Percentiles rank a stretch among this genome's conserved stretches.
phyloP scores from a whole-genome alignment of 2,797 vertebrate species.

The Phalanger gymnotis region DNA sequence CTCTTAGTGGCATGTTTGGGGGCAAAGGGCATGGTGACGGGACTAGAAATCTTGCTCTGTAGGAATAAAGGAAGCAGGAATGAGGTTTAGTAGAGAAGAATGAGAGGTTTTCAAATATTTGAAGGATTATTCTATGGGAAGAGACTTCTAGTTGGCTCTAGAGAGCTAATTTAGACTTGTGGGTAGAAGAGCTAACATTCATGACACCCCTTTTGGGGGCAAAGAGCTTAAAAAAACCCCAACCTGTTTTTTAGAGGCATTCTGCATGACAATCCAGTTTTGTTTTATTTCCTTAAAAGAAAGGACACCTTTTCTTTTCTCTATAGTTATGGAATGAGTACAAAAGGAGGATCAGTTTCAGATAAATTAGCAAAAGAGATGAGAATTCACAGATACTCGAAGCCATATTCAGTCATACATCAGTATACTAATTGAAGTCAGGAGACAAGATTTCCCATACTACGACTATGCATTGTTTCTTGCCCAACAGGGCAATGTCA shows the following conservation, averaged over 20 bases:
- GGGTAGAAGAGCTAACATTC: neutral
- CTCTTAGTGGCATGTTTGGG: neutral
- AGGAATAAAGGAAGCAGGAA: neutral
- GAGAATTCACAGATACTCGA: neutral
- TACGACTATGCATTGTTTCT: neutral
- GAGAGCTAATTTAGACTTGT: neutral
- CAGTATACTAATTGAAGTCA: neutral
- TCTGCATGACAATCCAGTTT: neutral
- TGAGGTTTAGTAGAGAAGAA: neutral
- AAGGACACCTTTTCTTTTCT: neutral
- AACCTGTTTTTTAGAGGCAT: neutral
- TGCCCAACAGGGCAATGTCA: neutral
- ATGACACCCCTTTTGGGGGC: neutral
- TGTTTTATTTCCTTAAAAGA: neutral
- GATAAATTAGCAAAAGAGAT: neutral
- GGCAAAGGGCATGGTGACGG: neutral
- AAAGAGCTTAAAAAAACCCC: neutral
- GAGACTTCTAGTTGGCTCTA: neutral
- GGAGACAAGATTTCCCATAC: neutral
- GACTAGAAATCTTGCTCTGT: neutral
- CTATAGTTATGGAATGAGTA: neutral
- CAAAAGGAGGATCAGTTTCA: neutral
- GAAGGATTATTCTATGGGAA: neutral
- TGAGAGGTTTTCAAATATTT: neutral
- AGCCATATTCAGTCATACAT: neutral